Evolutionary conservation across 2,797 vertebrate genomes (phyloP).

Genomic region (Carcharodon carcharias): DNA sequence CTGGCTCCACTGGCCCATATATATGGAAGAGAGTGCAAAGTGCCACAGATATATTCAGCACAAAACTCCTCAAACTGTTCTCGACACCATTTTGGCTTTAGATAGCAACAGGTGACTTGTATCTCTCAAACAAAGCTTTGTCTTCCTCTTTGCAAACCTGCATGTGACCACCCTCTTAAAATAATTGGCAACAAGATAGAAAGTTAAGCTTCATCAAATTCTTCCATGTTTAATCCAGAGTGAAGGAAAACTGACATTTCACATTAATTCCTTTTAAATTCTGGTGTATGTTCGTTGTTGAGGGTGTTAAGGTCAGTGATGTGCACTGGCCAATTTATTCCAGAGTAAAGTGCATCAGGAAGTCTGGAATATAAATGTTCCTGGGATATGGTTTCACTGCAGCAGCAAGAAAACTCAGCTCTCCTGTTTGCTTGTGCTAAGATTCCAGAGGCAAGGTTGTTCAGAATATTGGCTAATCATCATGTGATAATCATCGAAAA

Average conservation of each 20-base stretch:
- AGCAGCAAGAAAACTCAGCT: neutral
- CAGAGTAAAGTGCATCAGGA: neutral
- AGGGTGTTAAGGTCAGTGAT: neutral
- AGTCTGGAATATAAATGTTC: neutral
- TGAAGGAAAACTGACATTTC: neutral
- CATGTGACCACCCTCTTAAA: neutral
- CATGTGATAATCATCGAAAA: neutral
- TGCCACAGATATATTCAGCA: neutral
- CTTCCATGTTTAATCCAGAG: neutral
- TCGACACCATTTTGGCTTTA: neutral
- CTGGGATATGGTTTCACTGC: neutral
- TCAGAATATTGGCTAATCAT: neutral
- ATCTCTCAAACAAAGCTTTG: neutral
- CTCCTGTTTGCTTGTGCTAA: neutral
- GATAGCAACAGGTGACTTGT: neutral
- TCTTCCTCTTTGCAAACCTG: neutral
- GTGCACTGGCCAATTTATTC: neutral
- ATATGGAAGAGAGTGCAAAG: neutral
- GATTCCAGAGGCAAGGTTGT: neutral
- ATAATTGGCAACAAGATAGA: neutral
- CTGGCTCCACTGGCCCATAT: neutral
- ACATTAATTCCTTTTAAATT: neutral
- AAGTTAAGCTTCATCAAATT: neutral
- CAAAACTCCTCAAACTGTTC: neutral
- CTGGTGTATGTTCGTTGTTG: no score